Evolutionary conservation across 2,888 invertebrate genomes (phyloP).

Genomic region (Drosophila buzzatii): DNA sequence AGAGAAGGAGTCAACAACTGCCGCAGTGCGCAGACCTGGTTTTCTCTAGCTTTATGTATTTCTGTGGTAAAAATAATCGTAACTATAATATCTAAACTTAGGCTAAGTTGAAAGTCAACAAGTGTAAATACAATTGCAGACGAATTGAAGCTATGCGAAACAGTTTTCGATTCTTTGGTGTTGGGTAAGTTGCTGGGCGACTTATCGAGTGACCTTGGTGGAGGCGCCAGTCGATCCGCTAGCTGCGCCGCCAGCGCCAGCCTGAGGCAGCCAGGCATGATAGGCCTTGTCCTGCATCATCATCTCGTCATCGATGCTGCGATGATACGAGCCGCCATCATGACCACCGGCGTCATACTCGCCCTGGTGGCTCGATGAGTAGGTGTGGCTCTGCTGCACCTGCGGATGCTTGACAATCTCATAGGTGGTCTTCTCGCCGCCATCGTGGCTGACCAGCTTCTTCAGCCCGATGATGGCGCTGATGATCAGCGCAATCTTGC

Average conservation of each 20-base stretch:
- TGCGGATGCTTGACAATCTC: slow-evolving; percentile 95
- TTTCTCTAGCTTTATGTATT: slow-evolving; percentile 69
- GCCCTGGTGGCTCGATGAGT: slow-evolving; percentile 89
- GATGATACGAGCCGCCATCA: slow-evolving; percentile 87
- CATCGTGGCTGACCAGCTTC: slow-evolving; percentile 90
- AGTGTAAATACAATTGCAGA: slow-evolving; percentile 72
- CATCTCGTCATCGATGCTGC: slow-evolving; percentile 87
- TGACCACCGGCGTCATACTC: slow-evolving; percentile 87
- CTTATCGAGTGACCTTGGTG: slow-evolving; percentile 60
- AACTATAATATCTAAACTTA: slow-evolving; percentile 53
- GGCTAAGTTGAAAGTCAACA: slow-evolving; percentile 47
- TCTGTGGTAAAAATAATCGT: slow-evolving; percentile 58
- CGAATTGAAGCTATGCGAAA: slow-evolving; percentile 64
- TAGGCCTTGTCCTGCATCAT: slow-evolving; percentile 89
- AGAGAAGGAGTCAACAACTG: slow-evolving; percentile 3
- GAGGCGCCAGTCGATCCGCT: slow-evolving; percentile 7
- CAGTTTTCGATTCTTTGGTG: slow-evolving; percentile 74
- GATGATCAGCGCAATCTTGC: slow-evolving; percentile 93
- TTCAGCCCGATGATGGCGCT: slow-evolving; percentile 93
- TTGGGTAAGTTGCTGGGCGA: slow-evolving; percentile 13
- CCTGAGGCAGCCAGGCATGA: slow-evolving; percentile 86
- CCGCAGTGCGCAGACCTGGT: slow-evolving; percentile 30
- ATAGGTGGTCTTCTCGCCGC: slow-evolving; percentile 92
- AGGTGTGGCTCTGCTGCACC: slow-evolving; percentile 91
- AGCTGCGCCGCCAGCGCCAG: slow-evolving; percentile 22